Conservation (phyloP, 2,888 invertebrate species). For the Sphaerophoria rueppellii region DNA sequence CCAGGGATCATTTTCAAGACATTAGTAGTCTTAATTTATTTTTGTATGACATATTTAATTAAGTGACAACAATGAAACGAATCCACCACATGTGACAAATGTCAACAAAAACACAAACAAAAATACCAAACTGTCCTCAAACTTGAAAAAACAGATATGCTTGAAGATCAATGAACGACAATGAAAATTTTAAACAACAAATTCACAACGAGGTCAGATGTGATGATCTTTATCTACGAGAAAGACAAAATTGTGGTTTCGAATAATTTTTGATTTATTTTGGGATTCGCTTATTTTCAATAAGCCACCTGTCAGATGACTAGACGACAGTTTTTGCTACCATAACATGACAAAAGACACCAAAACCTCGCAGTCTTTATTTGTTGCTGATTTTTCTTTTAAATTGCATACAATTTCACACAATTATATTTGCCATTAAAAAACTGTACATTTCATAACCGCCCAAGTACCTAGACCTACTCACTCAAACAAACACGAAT, state of each 20-base stretch:
- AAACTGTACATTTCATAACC: neutral
- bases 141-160: neutral
- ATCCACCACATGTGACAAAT: neutral
- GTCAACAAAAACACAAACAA: slow-evolving; percentile 2
- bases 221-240: neutral
- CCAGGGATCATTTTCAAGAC: too few relatives aligned
- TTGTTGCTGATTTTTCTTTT: neutral
- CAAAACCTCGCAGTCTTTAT: too few relatives aligned
- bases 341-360: too few relatives aligned
- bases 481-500: neutral
- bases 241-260: too few relatives aligned
- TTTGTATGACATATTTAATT: neutral
- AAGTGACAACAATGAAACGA: too few relatives aligned
- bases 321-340: too few relatives aligned
- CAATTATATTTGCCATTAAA: neutral
- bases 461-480: neutral
- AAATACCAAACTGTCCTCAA: neutral
- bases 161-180: neutral
- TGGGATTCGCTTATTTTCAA: too few relatives aligned
- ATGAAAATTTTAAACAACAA: neutral
- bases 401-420: neutral
- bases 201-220: neutral
- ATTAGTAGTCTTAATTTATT: neutral
- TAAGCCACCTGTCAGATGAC: too few relatives aligned
- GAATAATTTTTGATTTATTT: too few relatives aligned